Base-by-base conservation (phyloP, 2,888 invertebrate genomes). In the Xanthorhoe designata region DNA sequence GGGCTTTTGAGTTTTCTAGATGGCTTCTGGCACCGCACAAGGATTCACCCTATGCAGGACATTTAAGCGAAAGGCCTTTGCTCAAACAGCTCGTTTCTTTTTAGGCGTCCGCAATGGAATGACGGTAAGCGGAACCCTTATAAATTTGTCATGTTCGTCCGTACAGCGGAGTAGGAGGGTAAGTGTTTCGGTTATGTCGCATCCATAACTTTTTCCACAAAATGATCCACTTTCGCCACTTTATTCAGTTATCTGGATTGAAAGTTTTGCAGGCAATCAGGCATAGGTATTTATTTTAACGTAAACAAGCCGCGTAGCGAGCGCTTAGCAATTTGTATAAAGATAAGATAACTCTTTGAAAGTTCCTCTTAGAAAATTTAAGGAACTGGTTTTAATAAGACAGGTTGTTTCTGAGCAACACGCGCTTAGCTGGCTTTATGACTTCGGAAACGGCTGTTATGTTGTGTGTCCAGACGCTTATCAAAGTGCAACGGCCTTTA, bases 1-100 rank as follows among this genome's bases (percentile, higher is more conserved):
- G 80, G 80, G 81, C 80, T 74, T 77, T 80, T 78, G 76, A 81
- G 77, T 77, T 84, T 79, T 76, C 78, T 78, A 78, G 78, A 79
- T 78, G 73, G 79, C 82, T 82, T 70, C 73, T 79, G 81, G 84
- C 78, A 71, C 64, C 78, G 80, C 80, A 80, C 69, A 75, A 78
- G 81, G 82, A 82, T 75, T 78, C 72, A 67, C 68, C 66, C 75
- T 73, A 59, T 71, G 77, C 56, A 60, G 67, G 70, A 61, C 74
- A 73, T 72, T 72, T 72, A 72, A 76, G 75, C 73, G 74, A 75
- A 75, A 66, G 64, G 61, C 69, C 54, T 70, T 69, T 66, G 61
- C 68, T 67, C 70, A 73, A 75, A 76, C 74, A 73, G 65, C 71
- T 74, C 72, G 73, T 74, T 76, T 74, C 75, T 69, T 72, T 66